Evolutionary conservation across 2,888 invertebrate species (phyloP).

Genomic region (Torymus auratus): DNA sequence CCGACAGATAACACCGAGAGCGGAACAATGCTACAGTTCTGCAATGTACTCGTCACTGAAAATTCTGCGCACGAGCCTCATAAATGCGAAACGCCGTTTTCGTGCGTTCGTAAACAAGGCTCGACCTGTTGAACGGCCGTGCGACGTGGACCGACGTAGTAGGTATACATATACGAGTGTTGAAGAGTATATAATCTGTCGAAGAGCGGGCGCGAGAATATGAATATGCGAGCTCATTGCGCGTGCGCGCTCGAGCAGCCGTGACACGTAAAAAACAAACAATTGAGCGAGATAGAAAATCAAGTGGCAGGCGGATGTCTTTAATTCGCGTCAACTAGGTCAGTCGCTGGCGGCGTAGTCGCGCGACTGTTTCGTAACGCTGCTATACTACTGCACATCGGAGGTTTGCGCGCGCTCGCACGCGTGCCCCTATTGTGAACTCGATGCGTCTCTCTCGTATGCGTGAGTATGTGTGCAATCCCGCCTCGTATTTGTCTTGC

Average conservation of each 20-base stretch:
- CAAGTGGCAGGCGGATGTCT: slow-evolving; percentile 8
- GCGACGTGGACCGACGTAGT: no score
- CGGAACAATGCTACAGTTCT: not conserved
- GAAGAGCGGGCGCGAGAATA: no score
- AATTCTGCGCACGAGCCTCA: not conserved
- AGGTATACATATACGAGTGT: no score
- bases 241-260: no score
- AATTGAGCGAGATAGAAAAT: not conserved
- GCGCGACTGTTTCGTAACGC: slow-evolving; percentile 14
- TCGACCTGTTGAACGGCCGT: slow-evolving; percentile 36
- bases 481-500: no score
- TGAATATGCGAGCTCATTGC: no score
- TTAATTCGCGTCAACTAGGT: slow-evolving; percentile 37
- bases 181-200: no score
- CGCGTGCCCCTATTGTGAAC: no score
- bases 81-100: slow-evolving; percentile 13
- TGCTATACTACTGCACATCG: not conserved
- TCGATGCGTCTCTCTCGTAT: no score
- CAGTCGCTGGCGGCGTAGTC: not conserved
- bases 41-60: not conserved
- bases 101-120: slow-evolving; percentile 30
- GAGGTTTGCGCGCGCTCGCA: no score
- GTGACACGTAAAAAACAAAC: not conserved
- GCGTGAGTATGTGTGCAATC: no score
- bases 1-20: not conserved